Evolutionary conservation across 2,797 vertebrate genomes (phyloP).

Genomic region (Alca torda): DNA sequence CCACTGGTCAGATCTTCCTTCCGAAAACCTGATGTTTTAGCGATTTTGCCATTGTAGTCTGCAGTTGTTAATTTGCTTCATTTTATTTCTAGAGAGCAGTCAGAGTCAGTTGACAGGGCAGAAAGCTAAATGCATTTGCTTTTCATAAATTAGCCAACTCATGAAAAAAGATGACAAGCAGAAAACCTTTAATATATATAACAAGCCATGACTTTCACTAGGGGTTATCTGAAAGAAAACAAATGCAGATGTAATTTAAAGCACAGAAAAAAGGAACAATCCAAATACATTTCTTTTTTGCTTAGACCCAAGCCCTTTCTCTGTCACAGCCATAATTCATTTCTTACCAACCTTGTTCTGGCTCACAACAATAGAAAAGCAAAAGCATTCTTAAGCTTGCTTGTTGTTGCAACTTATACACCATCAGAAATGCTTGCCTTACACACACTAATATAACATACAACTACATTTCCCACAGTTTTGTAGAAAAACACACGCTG

Average conservation of each 20-base stretch:
- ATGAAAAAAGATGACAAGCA: conserved; percentile 16
- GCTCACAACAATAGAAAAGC: background rate
- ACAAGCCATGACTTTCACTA: background rate
- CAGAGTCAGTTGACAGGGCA: background rate
- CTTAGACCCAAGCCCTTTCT: background rate
- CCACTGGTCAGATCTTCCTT: background rate
- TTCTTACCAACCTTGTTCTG: conserved; percentile 8
- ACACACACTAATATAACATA: background rate
- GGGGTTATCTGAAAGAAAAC: conserved; percentile 46
- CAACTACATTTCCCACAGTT: background rate
- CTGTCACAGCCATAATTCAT: background rate
- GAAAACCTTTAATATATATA: background rate
- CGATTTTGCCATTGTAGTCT: background rate
- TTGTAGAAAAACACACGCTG: background rate
- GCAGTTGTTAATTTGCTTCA: background rate
- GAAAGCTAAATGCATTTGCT: background rate
- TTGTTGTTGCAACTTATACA: background rate
- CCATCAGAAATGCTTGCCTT: background rate
- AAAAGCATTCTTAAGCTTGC: background rate
- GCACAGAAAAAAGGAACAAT: background rate
- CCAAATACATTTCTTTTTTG: background rate
- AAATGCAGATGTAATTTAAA: conserved; percentile 36
- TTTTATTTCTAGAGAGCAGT: background rate
- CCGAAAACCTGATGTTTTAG: background rate
- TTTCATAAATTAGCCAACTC: background rate